Conservation (phyloP, 2,888 invertebrate genomes). For the Carterocephalus palaemon region DNA sequence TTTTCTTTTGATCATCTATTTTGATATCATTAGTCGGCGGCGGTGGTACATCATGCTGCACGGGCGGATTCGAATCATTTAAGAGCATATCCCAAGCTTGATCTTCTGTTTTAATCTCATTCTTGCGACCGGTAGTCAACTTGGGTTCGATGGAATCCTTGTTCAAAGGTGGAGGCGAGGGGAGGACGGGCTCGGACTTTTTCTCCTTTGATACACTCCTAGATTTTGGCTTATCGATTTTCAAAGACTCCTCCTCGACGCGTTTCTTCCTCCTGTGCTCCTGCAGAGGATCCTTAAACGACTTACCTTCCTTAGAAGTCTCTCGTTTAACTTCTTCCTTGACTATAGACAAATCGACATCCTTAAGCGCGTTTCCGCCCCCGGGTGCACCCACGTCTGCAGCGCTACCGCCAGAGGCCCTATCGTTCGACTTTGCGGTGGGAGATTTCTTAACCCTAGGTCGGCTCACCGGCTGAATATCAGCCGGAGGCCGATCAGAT, state of each 20-base stretch:
- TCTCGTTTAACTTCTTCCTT: constrained; percentile 12
- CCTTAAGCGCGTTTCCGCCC: background rate
- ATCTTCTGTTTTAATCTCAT: constrained; percentile 57
- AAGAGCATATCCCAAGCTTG: constrained; percentile 71
- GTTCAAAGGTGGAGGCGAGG: background rate
- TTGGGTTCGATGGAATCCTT: constrained; percentile 14
- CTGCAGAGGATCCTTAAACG: background rate
- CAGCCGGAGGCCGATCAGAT: constrained; percentile 49
- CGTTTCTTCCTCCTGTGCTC: constrained; percentile 1
- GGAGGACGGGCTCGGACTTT: background rate
- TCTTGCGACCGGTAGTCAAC: constrained; percentile 4
- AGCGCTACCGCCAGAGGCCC: constrained; percentile 48
- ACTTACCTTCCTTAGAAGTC: background rate
- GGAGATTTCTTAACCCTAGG: constrained; percentile 61
- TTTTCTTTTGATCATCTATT: constrained; percentile 56
- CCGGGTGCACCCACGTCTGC: constrained; percentile 35
- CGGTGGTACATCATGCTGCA: constrained; percentile 32
- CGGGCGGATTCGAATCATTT: constrained; percentile 47
- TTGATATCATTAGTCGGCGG: constrained; percentile 36
- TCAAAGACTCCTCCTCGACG: constrained; percentile 8
- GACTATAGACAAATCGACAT: constrained; percentile 4
- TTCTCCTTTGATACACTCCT: constrained; percentile 4
- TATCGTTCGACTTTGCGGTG: constrained; percentile 58
- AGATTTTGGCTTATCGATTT: constrained; percentile 6
- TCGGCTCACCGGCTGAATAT: constrained; percentile 55